These are phyloP conservation scores for Cygnus atratus DNA, from an alignment of 2,113 vertebrate species.

Conservation along the genomic window DNA sequence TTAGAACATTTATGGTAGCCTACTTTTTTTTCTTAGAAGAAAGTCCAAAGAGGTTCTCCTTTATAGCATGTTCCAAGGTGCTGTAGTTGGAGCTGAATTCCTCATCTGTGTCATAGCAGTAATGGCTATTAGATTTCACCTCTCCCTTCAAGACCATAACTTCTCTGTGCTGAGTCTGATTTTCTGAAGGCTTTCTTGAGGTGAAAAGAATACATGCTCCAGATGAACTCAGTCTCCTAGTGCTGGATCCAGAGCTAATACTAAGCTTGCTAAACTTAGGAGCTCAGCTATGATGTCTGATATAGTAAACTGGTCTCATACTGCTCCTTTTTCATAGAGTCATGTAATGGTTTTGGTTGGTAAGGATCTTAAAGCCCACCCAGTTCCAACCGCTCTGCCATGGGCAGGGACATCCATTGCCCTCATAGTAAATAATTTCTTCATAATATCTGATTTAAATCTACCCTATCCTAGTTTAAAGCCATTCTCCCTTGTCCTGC, in stretches of 20 bases:
- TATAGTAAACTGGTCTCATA: background rate
- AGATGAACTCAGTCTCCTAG: background rate
- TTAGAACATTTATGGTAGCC: background rate
- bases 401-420: too few species aligned
- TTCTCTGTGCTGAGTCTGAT: background rate
- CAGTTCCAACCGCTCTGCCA: too few species aligned
- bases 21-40: background rate
- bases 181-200: background rate
- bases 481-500: too few species aligned
- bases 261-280: background rate
- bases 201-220: background rate
- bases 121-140: background rate
- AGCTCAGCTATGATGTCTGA: background rate
- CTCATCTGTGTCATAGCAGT: background rate
- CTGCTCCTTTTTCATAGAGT: background rate
- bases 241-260: background rate
- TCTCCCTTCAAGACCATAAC: background rate
- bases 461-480: too few species aligned
- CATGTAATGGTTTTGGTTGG: too few species aligned
- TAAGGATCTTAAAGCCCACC: too few species aligned
- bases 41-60: background rate
- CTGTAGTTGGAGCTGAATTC: accelerated
- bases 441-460: too few species aligned
- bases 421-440: too few species aligned
- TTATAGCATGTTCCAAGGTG: background rate